phyloP scores from a whole-genome alignment of 2,888 invertebrate genomes.

The Neocrepidodera transversa region DNA sequence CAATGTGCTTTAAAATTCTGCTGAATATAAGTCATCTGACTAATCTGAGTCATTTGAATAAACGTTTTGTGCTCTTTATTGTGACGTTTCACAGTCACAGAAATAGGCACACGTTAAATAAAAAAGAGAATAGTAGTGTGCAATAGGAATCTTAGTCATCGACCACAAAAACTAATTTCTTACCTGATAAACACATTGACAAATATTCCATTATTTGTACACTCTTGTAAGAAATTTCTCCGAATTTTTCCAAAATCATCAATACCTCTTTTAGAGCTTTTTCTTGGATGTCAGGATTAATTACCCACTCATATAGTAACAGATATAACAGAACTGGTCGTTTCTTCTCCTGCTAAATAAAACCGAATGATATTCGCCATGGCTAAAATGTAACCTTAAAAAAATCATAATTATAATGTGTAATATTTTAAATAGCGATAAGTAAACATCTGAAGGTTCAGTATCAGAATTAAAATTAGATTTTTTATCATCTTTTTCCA shows the following conservation, averaged over 20 bases:
- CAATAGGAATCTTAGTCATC: too few species aligned
- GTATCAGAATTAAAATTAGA: neutral
- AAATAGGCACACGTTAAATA: too few species aligned
- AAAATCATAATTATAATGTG: neutral
- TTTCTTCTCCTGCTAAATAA: conserved; percentile 69
- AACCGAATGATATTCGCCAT: conserved; percentile 52
- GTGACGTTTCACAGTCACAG: too few species aligned
- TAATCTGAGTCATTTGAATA: too few species aligned
- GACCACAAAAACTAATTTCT: too few species aligned
- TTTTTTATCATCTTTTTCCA: conserved; percentile 6
- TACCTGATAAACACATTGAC: conserved; percentile 38
- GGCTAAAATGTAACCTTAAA: conserved; percentile 33
- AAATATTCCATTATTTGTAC: conserved; percentile 65
- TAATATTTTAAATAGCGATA: too few species aligned
- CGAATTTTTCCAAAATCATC: conserved; percentile 53
- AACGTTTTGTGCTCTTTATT: too few species aligned
- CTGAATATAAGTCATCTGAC: too few species aligned
- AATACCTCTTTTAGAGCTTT: conserved; percentile 62
- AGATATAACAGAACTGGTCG: conserved; percentile 66
- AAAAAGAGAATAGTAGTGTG: too few species aligned
- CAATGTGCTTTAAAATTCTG: too few species aligned
- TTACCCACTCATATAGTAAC: conserved; percentile 65
- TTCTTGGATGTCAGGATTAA: conserved; percentile 63
- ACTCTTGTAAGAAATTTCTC: conserved; percentile 62
- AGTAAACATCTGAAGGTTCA: neutral